Conservation (phyloP, 2,888 invertebrate species). For the Diloba caeruleocephala region DNA sequence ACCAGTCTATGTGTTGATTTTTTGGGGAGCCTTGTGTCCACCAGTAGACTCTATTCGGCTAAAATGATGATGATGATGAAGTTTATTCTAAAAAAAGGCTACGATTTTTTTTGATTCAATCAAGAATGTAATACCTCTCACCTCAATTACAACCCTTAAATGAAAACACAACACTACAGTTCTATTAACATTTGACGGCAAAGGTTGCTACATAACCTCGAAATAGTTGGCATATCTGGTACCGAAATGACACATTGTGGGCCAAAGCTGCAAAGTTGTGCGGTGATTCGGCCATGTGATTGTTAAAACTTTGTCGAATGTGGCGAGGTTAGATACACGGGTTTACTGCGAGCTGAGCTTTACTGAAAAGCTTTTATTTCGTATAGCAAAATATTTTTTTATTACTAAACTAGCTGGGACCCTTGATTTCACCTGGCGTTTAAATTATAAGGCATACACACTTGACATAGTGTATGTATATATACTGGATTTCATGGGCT, state of each 20-base stretch:
- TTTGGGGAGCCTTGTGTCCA: no score
- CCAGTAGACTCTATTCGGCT: no score
- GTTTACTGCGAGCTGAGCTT: slow-evolving; percentile 5
- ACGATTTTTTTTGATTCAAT: no score
- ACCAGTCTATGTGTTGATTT: no score
- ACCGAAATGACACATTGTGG: slow-evolving; percentile 66
- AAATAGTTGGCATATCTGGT: slow-evolving; percentile 61
- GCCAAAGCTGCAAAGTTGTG: slow-evolving; percentile 65
- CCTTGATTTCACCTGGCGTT: no score
- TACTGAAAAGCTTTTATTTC: slow-evolving; percentile 7
- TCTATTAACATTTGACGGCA: slow-evolving; percentile 29
- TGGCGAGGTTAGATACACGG: slow-evolving; percentile 24
- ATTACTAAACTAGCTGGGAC: no score
- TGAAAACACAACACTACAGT: slow-evolving; percentile 18
- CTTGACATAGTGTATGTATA: no score
- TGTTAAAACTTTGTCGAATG: slow-evolving; percentile 74
- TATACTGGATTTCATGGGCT: no score
- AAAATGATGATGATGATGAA: no score
- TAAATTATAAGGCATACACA: no score
- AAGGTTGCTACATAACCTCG: slow-evolving; percentile 21
- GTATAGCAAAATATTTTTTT: not conserved
- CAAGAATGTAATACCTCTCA: no score
- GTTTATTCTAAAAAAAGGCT: no score
- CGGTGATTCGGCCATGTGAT: slow-evolving; percentile 60
- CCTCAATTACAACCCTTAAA: slow-evolving; percentile 8